Conservation (phyloP, 2,888 invertebrate species). For the Macrostomum cliftonense region DNA sequence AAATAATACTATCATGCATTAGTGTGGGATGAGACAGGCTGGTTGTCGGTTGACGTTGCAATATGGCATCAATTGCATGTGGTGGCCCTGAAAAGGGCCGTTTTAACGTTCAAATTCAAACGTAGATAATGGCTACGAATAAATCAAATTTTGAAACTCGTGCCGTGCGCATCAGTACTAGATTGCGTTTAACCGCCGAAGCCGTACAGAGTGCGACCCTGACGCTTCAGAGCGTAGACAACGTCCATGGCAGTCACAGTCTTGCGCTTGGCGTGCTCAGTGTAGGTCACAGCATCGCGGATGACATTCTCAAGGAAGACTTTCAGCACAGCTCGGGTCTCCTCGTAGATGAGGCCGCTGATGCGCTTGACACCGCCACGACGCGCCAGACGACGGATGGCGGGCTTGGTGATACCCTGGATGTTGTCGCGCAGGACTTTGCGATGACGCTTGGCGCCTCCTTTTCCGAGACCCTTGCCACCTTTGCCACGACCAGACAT, state of each 20-base stretch:
- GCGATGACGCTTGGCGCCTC: conserved; percentile 15
- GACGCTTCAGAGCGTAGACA: conserved; percentile 60
- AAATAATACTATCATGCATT: too few species aligned
- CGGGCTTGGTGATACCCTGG: conserved; percentile 15
- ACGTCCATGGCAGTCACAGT: conserved; percentile 70
- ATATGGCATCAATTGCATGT: too few species aligned
- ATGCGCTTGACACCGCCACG: conserved; percentile 40
- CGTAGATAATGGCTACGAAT: too few species aligned
- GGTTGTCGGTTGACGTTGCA: too few species aligned
- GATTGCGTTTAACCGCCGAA: conserved; percentile 46
- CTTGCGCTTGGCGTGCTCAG: conserved; percentile 67
- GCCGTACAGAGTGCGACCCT: conserved; percentile 60
- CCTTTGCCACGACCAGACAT: conserved; percentile 65
- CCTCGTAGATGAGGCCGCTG: conserved; percentile 56
- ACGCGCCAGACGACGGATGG: conserved; percentile 14
- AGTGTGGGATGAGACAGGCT: too few species aligned
- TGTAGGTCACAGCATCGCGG: conserved; percentile 59
- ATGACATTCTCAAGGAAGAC: conserved; percentile 62
- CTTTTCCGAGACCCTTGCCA: conserved; percentile 47
- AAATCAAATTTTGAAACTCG: too few species aligned
- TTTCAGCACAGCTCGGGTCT: conserved; percentile 55
- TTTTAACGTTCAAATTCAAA: too few species aligned
- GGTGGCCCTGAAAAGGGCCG: too few species aligned
- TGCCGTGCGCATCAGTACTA: too few species aligned
- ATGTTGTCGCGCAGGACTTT: conserved; percentile 15